These are phyloP conservation scores for Heteromyza rotundicornis DNA, from an alignment of 2,888 invertebrate species.

Conservation along the genomic window DNA sequence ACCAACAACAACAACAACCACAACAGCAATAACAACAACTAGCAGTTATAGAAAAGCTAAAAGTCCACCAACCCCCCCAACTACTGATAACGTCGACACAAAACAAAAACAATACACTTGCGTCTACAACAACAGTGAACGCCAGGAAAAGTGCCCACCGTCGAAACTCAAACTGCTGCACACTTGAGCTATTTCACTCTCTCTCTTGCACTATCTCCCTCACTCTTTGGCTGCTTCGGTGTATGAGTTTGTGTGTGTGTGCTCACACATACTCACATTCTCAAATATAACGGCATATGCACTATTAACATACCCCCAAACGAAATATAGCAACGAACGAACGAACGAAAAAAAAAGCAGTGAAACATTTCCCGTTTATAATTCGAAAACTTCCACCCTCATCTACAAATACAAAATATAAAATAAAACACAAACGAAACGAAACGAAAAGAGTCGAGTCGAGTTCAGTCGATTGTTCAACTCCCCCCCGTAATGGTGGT, in stretches of 20 bases:
- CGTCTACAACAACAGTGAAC: too few relatives aligned
- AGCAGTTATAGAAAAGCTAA: not conserved
- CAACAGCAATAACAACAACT: constrained; percentile 9
- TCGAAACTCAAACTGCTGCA: not conserved
- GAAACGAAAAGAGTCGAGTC: constrained; percentile 5
- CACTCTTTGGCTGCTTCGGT: not conserved
- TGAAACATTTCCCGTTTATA: constrained; percentile 27
- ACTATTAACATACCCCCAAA: constrained; percentile 2
- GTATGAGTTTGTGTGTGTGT: not conserved
- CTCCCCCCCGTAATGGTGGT: too few relatives aligned
- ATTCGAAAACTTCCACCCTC: constrained; percentile 20
- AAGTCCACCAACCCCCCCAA: not conserved
- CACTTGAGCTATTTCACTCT: not conserved
- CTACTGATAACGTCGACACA: not conserved
- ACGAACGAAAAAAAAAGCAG: not conserved
- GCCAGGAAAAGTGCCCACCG: not conserved
- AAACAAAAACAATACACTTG: not conserved
- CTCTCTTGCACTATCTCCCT: not conserved
- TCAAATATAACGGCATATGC: not conserved
- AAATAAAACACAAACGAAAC: constrained; percentile 7
- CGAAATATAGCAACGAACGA: not conserved
- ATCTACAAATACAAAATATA: not conserved
- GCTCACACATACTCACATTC: not conserved
- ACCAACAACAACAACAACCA: constrained; percentile 10
- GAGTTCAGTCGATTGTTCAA: too few relatives aligned